These are phyloP conservation scores for Bubo blakistoni DNA, from an alignment of 2,113 vertebrate species.

Conservation along the genomic window DNA sequence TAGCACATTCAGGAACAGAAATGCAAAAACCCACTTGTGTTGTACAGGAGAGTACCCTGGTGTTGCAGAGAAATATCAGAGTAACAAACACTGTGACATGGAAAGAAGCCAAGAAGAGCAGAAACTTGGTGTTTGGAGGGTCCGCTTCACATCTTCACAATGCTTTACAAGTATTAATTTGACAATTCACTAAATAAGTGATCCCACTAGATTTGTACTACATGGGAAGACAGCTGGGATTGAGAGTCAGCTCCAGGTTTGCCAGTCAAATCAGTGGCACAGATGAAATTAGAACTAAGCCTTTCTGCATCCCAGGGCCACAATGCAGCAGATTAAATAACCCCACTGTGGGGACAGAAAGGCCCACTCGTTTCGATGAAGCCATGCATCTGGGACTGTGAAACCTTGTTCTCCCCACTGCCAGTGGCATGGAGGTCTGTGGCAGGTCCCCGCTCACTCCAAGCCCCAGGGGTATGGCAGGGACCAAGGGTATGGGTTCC, in stretches of 20 bases:
- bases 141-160: neutral
- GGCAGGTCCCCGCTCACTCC: neutral
- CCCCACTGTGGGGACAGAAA: neutral
- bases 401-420: neutral
- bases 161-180: neutral
- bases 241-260: neutral
- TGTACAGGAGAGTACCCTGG: neutral
- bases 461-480: accelerated
- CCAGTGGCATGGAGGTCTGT: accelerated
- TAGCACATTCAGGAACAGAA: neutral
- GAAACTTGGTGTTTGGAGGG: neutral
- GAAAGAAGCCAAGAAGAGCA: neutral
- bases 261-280: neutral
- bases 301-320: neutral
- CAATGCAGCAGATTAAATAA: neutral
- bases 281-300: neutral
- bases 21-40: neutral
- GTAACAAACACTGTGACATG: neutral
- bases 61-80: neutral
- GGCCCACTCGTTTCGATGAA: neutral
- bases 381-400: neutral
- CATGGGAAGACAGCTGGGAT: neutral
- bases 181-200: neutral
- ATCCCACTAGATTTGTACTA: neutral
- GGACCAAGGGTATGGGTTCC: accelerated